Base-by-base conservation (phyloP, 2,888 invertebrate species). In the Matsumyia berberina region DNA sequence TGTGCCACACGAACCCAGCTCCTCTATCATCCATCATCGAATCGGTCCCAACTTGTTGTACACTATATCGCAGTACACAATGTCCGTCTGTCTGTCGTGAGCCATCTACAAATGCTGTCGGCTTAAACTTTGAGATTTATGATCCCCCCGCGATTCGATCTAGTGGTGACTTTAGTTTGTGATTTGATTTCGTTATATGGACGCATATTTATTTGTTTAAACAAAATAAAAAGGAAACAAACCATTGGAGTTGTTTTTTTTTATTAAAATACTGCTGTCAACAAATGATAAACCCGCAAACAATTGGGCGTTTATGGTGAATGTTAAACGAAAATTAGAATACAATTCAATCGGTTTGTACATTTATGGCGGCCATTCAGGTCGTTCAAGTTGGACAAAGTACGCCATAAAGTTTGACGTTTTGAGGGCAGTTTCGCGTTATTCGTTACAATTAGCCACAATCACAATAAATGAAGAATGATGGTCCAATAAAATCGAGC, bases 311-410 rank as follows among this genome's bases (percentile, higher is more conserved):
- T 74, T 74, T 74, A 74, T 74, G 66, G 55, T 64, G 64, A 66
- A 74, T 66, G 74, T 74, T 66, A 74, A 74, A 66, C 66, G 64
- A 57, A 66, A 74, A 66, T 74, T 74, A 74, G 64, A 74, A 74
- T 74, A 74, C 64, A 74, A 74, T 74, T 74, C 64, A 74, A 74
- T 74, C 74, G 66, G 24, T 64, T 66, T 66, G 66, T 66, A 74
- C 74, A 57, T 74, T 74, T 74, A 74, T 74, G 74, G 37, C 64
- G 7, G 73, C 73, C 62, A 73, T 73, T 73, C 55, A 46, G 64
- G 74, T 64, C 44, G 53, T 55, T 62, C 53, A 66, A 46, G 19
- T 31, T 35, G 67, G 67, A 58, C 57, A 76, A 58, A 67, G 66
- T 76, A 17, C 42, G 57, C 67, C 39, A 76, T 76, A 76, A 76